Evolutionary conservation across 2,113 vertebrate species (phyloP).

Genomic region (Herpailurus yagouaroundi): DNA sequence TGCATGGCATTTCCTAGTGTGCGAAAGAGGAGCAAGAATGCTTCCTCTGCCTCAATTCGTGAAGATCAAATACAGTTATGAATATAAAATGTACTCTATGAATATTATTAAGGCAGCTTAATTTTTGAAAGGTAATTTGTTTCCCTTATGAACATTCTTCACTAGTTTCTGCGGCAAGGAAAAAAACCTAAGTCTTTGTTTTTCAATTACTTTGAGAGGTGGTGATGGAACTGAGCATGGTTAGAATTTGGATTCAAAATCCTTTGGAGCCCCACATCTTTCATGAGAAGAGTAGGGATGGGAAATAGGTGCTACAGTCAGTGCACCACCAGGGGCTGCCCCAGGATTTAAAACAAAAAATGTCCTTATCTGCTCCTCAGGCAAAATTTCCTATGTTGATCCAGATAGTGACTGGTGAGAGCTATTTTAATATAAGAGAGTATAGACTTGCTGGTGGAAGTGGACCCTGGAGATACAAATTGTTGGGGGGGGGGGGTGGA

Average conservation of each 20-base stretch:
- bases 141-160: neutral
- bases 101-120: neutral
- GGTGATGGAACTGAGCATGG: neutral
- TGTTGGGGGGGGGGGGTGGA: fast-evolving
- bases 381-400: neutral
- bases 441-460: neutral
- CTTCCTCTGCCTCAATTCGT: neutral
- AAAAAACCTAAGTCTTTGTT: neutral
- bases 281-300: neutral
- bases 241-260: neutral
- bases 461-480: neutral
- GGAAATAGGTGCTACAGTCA: neutral
- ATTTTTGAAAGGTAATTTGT: neutral
- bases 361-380: neutral
- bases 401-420: neutral
- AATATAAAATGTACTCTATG: neutral
- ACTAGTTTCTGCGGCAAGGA: neutral
- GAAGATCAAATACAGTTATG: neutral
- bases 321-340: neutral
- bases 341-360: neutral
- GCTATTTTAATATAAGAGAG: neutral
- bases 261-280: neutral
- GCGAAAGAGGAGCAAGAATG: neutral
- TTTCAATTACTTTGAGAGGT: neutral
- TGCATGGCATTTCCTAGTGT: neutral